phyloP scores from a whole-genome alignment of 2,888 invertebrate genomes.

The Anodontia alba region DNA sequence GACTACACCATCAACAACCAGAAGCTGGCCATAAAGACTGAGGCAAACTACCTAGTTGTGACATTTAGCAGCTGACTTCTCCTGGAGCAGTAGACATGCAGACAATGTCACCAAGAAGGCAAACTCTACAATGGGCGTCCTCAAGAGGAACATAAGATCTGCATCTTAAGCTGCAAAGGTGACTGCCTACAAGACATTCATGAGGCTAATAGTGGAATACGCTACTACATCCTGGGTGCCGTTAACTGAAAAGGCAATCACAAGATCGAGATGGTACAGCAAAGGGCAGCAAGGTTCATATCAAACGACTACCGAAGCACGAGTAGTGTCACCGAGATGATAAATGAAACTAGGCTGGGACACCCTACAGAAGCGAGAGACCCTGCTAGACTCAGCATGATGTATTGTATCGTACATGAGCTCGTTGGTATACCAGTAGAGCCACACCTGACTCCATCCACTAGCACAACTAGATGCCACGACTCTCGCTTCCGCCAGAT shows the following conservation, averaged over 20 bases:
- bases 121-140: background rate
- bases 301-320: background rate
- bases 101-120: constrained; percentile 9
- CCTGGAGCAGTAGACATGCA: constrained; percentile 14
- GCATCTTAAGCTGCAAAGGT: constrained; percentile 6
- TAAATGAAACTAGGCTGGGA: background rate
- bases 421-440: constrained; percentile 4
- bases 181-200: constrained; percentile 11
- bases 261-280: background rate
- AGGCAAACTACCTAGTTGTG: background rate
- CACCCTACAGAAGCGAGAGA: background rate
- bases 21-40: constrained; percentile 3
- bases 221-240: background rate
- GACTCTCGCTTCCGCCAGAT: constrained; percentile 1
- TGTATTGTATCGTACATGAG: background rate
- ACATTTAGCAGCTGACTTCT: background rate
- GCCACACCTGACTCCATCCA: background rate
- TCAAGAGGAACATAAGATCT: constrained; percentile 14
- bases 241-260: background rate
- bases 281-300: constrained; percentile 1
- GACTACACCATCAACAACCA: constrained; percentile 12
- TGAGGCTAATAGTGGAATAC: background rate
- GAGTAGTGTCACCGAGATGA: constrained; percentile 7
- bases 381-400: background rate
- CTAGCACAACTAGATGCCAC: constrained; percentile 8